phyloP scores from a whole-genome alignment of 2,113 vertebrate species.

The Telmatochromis bifrenatus region DNA sequence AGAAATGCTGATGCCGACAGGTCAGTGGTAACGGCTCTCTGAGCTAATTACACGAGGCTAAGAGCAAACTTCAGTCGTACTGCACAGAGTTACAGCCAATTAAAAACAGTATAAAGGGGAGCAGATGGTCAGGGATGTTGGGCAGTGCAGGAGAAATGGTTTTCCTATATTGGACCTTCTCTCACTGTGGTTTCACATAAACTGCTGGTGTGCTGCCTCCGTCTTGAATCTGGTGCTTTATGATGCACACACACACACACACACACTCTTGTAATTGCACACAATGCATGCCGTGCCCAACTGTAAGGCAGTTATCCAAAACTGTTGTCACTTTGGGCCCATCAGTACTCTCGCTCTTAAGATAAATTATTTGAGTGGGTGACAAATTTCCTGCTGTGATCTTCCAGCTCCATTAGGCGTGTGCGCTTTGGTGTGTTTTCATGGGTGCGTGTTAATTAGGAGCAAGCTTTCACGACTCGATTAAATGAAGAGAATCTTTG shows the following conservation, averaged over 20 bases:
- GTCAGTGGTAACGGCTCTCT: background rate
- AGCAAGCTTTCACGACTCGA: background rate
- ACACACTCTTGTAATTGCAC: background rate
- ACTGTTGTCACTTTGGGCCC: background rate
- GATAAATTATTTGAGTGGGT: background rate
- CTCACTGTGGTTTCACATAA: background rate
- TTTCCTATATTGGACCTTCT: background rate
- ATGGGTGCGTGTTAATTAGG: constrained; percentile 7
- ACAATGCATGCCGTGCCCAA: background rate
- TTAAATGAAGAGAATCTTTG: background rate
- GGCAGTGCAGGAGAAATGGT: background rate
- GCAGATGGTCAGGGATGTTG: constrained; percentile 11
- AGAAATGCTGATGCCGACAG: constrained; percentile 40
- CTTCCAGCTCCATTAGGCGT: background rate
- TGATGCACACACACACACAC: background rate
- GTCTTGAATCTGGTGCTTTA: background rate
- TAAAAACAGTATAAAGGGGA: constrained; percentile 12
- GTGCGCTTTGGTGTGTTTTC: background rate
- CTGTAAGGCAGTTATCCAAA: background rate
- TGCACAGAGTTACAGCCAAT: constrained; percentile 12
- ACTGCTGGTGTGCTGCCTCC: background rate
- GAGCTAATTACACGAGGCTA: constrained; percentile 24
- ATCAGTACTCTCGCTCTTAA: background rate
- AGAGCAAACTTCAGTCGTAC: background rate
- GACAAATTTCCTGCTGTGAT: background rate